Evolutionary conservation across 1,140 invertebrate species (phyloP).

Genomic region (Spodoptera litura): DNA sequence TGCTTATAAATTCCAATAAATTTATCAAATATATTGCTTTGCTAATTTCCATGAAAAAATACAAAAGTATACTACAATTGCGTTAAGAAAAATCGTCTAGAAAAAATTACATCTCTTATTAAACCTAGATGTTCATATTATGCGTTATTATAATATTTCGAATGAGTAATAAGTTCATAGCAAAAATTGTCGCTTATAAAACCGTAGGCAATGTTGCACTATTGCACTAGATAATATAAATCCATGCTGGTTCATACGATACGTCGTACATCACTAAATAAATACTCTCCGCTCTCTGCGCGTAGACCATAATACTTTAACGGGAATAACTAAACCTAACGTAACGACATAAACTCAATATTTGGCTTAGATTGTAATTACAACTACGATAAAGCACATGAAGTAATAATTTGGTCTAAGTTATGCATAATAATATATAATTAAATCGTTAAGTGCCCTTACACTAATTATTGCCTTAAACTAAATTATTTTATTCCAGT

Average conservation of each 20-base stretch:
- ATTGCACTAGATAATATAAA: slow-evolving; percentile 53
- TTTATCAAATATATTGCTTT: slow-evolving; percentile 85
- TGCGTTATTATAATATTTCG: slow-evolving; percentile 71
- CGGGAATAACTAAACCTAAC: slow-evolving; percentile 76
- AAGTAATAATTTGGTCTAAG: slow-evolving; percentile 85
- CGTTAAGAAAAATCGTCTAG: slow-evolving; percentile 78
- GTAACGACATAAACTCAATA: slow-evolving; percentile 83
- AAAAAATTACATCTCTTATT: slow-evolving; percentile 80
- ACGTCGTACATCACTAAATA: slow-evolving; percentile 69
- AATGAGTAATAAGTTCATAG: slow-evolving; percentile 64
- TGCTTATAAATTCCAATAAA: slow-evolving; percentile 70
- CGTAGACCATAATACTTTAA: slow-evolving; percentile 82
- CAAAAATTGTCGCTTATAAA: slow-evolving; percentile 57
- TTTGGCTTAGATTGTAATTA: slow-evolving; percentile 86
- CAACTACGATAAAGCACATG: slow-evolving; percentile 83
- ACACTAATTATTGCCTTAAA: slow-evolving; percentile 83
- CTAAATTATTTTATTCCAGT: slow-evolving; percentile 74
- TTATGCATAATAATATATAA: slow-evolving; percentile 77
- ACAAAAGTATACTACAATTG: slow-evolving; percentile 82
- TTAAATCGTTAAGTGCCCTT: slow-evolving; percentile 83
- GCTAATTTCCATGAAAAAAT: slow-evolving; percentile 81
- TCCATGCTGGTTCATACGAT: slow-evolving; percentile 58
- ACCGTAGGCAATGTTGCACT: slow-evolving; percentile 49
- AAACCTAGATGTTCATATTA: slow-evolving; percentile 80
- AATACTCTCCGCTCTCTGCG: slow-evolving; percentile 74